Evolutionary conservation across 2,888 invertebrate species (phyloP).

Genomic region (Halictus quadricinctus): DNA sequence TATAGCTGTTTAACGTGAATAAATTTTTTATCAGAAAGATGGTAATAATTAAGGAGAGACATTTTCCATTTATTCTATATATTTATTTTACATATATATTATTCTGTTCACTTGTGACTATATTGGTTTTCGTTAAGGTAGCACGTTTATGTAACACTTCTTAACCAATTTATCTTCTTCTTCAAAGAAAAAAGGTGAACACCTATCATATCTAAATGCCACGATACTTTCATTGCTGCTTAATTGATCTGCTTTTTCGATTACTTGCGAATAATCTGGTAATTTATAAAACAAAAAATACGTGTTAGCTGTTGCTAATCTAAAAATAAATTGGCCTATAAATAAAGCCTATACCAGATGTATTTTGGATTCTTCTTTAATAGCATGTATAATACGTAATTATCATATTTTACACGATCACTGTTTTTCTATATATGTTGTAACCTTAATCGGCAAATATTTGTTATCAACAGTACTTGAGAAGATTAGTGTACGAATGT

Average conservation of each 20-base stretch:
- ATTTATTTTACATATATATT: background rate
- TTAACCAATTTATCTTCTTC: constrained; percentile 4
- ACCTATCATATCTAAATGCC: background rate
- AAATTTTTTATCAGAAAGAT: background rate
- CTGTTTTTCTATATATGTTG: background rate
- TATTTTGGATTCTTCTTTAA: constrained; percentile 23
- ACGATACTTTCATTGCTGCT: constrained; percentile 12
- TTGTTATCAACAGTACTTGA: background rate
- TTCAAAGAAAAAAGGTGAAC: background rate
- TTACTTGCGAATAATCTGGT: constrained; percentile 20
- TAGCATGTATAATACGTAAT: background rate
- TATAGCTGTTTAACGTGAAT: background rate
- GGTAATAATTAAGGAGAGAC: background rate
- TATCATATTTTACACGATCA: constrained; percentile 8
- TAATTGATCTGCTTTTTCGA: background rate
- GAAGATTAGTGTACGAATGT: background rate
- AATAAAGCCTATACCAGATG: constrained; percentile 9
- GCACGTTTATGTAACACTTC: background rate
- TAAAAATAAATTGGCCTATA: constrained; percentile 48
- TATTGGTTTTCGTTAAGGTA: background rate
- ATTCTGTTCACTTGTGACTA: background rate
- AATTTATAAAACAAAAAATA: constrained; percentile 24
- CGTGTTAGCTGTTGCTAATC: constrained; percentile 18
- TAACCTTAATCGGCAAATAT: background rate
- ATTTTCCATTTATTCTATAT: background rate